These are phyloP conservation scores for Petromus typicus DNA, from an alignment of 2,113 vertebrate species.

Conservation along the genomic window DNA sequence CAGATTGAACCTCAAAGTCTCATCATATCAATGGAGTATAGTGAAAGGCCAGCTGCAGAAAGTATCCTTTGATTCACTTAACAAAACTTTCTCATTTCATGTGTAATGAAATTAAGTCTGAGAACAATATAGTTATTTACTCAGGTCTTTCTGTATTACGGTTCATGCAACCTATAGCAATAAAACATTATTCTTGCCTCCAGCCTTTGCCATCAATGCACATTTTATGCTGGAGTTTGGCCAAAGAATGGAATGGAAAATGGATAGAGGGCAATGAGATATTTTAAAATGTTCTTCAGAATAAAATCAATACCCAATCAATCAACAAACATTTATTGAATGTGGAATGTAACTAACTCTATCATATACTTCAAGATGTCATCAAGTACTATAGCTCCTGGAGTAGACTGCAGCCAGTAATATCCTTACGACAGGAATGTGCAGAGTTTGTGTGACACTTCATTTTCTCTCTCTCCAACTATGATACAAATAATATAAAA, in stretches of 20 bases:
- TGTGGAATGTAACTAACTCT: neutral
- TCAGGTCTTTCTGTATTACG: neutral
- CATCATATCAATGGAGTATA: neutral
- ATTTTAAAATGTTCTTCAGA: constrained; percentile 35
- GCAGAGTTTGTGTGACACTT: constrained; percentile 7
- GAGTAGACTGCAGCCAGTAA: neutral
- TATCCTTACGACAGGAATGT: neutral
- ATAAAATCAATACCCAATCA: constrained; percentile 26
- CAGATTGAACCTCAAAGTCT: neutral
- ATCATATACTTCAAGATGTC: constrained; percentile 4
- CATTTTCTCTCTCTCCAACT: constrained; percentile 23
- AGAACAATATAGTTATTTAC: neutral
- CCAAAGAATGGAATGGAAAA: neutral
- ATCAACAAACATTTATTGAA: constrained; percentile 22
- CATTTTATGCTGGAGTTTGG: neutral
- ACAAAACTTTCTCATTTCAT: neutral
- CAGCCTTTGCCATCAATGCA: neutral
- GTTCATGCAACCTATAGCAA: neutral
- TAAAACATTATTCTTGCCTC: neutral
- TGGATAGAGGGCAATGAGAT: neutral
- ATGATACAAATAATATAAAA: constrained; percentile 16
- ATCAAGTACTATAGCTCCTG: neutral
- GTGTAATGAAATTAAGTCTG: neutral
- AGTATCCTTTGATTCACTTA: constrained; percentile 24
- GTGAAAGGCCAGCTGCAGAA: neutral